Base-by-base conservation (phyloP, 2,113 vertebrate species). In the Galeopterus variegatus region DNA sequence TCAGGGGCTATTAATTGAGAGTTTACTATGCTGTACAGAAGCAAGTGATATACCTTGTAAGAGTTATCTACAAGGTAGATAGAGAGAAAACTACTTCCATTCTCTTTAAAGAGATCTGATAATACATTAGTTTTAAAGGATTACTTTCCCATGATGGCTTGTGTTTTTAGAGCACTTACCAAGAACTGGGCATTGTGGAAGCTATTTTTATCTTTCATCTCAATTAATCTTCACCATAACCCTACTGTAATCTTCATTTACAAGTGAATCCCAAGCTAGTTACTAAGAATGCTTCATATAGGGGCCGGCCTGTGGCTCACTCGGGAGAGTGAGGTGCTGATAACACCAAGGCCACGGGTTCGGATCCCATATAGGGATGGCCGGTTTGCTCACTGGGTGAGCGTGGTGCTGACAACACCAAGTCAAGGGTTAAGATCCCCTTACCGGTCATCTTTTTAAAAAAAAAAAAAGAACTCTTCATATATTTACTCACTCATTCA, bases 211-310 rank as follows among this genome's bases (percentile, higher is more conserved):
- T 60, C 36, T 87, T 24, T 76, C 8, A n/a, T 60, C 13, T 86
- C 31, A 88, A 11, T 85, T 96, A 54, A 48, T 36, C 93, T 88
- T 80, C 45, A 73, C 69, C 8, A 18, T 82, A 86, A 65, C 18
- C 33, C 13, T 79, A 73, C 52, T 80, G 45, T 60, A 41, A 64
- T 70, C 19, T 17, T 80, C 41, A 67, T 88, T 96, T 92, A 93
- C 75, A 94, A 92, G 26, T 92, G 56, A 91, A 75, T 45, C n/a
- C 41, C 72, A 94, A 93, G 31, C n/a, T 93, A 93, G 62, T 88
- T 50, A 50, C 33, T 58, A 31, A 84, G 28, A 89, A 80, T 58
- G 8, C 9, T 92, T 77, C 56, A 65, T 93, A 77, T 82, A 93
- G n/a, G n/a, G n/a, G n/a, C n/a, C n/a, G n/a, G n/a, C n/a, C n/a